A percentile compares a stretch with the other conserved stretches of the same genome.
phyloP scores from a whole-genome alignment of 2,113 vertebrate species.

The Paramormyrops kingsleyae region DNA sequence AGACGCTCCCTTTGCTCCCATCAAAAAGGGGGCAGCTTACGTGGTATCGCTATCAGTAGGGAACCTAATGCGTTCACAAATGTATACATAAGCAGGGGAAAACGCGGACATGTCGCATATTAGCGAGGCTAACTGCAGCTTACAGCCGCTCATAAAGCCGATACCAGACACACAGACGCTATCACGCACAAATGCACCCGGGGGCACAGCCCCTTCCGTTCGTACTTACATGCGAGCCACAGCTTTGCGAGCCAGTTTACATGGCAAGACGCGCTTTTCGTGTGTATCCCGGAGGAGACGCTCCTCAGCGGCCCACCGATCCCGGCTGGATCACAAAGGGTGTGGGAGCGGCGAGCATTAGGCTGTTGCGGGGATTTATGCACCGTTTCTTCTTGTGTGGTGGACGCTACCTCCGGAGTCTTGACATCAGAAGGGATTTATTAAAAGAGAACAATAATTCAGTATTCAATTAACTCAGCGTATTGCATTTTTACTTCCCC shows the following conservation, averaged over 20 bases:
- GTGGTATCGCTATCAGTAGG: background rate
- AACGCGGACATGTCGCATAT: background rate
- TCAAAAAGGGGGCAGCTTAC: background rate
- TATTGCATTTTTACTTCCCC: background rate
- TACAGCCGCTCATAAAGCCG: background rate
- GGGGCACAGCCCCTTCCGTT: background rate
- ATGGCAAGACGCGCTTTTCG: slow-evolving; percentile 90
- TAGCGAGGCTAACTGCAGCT: background rate
- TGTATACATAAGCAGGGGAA: background rate
- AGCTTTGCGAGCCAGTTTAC: slow-evolving; percentile 96
- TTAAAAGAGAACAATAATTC: background rate
- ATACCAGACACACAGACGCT: background rate
- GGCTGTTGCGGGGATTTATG: background rate
- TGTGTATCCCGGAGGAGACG: slow-evolving; percentile 96
- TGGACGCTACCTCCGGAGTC: background rate
- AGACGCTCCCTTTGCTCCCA: background rate
- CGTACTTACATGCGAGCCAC: slow-evolving; percentile 93
- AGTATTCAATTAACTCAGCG: background rate
- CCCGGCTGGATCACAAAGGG: slow-evolving; percentile 71
- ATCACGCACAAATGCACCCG: background rate
- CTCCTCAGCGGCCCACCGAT: slow-evolving; percentile 96
- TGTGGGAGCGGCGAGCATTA: background rate
- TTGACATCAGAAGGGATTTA: background rate
- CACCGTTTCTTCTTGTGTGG: background rate
- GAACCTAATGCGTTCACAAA: background rate